Evolutionary conservation across 1,140 invertebrate genomes (phyloP).

Genomic region (Chymomyza costata): DNA sequence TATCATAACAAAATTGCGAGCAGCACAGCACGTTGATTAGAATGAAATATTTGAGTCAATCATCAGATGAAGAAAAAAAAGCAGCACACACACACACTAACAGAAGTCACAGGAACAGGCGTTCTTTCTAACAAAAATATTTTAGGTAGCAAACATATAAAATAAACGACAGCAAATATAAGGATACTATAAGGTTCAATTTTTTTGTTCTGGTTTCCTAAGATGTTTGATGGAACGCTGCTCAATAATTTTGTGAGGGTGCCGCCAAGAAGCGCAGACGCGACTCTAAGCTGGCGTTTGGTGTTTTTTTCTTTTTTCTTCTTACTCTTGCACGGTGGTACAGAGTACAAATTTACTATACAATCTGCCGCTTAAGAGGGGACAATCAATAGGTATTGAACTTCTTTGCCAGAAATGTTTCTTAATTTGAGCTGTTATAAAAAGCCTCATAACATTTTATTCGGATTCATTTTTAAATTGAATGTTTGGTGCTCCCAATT

Average conservation of each 20-base stretch:
- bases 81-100: slow-evolving; percentile 6
- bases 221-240: slow-evolving; percentile 38
- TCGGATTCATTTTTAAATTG: no score
- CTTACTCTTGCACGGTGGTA: no score
- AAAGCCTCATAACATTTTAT: no score
- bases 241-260: slow-evolving; percentile 75
- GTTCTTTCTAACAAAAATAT: slow-evolving; percentile 58
- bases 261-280: slow-evolving; percentile 69
- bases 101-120: no score
- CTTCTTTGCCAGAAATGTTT: no score
- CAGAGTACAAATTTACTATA: no score
- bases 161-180: no score
- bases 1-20: not conserved
- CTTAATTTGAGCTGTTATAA: no score
- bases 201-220: slow-evolving; percentile 1
- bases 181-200: slow-evolving; percentile 51
- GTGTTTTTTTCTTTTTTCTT: slow-evolving; percentile 21
- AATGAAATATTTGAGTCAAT: slow-evolving; percentile 53
- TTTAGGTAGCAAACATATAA: slow-evolving; percentile 69
- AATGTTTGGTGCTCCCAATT: no score
- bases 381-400: no score
- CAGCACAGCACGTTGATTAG: slow-evolving; percentile 54
- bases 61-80: slow-evolving; percentile 12
- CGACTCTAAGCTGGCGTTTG: slow-evolving; percentile 32
- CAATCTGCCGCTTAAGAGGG: not conserved